Evolutionary conservation across 2,797 vertebrate species (phyloP).

Genomic region (Allenopithecus nigroviridis): DNA sequence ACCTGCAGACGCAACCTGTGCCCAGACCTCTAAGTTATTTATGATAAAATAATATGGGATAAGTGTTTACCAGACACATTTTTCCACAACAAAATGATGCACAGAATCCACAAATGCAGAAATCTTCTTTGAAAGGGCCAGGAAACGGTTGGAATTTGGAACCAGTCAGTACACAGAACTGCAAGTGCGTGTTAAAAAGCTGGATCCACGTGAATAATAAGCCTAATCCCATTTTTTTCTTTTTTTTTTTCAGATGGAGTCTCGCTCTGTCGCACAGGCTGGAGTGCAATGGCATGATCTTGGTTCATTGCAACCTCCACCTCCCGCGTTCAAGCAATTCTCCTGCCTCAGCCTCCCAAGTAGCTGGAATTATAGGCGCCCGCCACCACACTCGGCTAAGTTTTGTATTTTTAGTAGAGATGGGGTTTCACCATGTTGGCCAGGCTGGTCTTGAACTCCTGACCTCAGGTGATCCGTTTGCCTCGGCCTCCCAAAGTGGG

Average conservation of each 20-base stretch:
- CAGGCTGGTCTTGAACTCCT: not conserved
- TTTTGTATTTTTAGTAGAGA: not conserved
- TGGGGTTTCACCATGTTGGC: not conserved
- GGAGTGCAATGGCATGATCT: not conserved
- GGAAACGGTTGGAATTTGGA: not conserved
- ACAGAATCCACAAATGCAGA: not conserved
- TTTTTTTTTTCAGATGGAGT: no score
- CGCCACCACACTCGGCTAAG: not conserved
- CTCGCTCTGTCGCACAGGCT: not conserved
- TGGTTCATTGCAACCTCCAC: not conserved
- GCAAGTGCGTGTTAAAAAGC: conserved; percentile 52
- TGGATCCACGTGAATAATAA: conserved; percentile 37
- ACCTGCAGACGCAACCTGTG: conserved; percentile 11
- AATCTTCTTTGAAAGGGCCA: not conserved
- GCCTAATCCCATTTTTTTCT: not conserved
- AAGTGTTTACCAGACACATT: not conserved
- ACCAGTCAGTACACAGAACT: conserved; percentile 26
- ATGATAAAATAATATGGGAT: not conserved
- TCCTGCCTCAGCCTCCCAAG: not conserved
- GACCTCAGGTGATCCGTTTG: not conserved
- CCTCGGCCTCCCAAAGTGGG: not conserved
- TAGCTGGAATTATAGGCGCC: not conserved
- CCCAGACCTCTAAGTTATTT: conserved; percentile 19
- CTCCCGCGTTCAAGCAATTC: not conserved
- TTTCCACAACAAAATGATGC: not conserved